Percentiles rank a stretch among this genome's conserved stretches.
phyloP scores from a whole-genome alignment of 2,797 vertebrate species.

The Spinus pinus region DNA sequence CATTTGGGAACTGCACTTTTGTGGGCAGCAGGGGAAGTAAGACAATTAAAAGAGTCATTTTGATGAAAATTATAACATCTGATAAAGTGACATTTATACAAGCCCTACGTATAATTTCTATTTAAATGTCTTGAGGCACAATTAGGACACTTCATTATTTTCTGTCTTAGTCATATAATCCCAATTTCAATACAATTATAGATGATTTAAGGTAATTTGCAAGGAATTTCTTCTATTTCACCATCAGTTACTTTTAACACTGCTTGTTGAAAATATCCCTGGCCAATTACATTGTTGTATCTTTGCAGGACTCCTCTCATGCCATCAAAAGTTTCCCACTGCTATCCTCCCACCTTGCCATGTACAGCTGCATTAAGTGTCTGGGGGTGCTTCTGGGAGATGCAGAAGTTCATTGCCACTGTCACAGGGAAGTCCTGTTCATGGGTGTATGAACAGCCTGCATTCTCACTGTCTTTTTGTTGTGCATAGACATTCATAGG shows the following conservation, averaged over 20 bases:
- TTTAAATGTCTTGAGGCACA: not conserved
- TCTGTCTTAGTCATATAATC: not conserved
- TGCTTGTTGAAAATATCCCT: not conserved
- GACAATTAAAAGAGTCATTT: not conserved
- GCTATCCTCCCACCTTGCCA: not conserved
- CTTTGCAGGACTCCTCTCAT: not conserved
- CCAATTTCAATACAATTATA: not conserved
- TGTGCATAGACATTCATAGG: not conserved
- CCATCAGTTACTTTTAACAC: not conserved
- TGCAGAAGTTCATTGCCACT: not conserved
- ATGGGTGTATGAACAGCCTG: not conserved
- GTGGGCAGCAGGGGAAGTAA: not conserved
- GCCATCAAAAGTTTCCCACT: not conserved
- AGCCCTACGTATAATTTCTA: not conserved
- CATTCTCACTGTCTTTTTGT: not conserved
- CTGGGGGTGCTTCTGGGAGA: not conserved
- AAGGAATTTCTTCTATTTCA: not conserved
- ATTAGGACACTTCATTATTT: not conserved
- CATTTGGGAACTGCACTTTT: not conserved
- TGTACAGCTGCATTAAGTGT: not conserved
- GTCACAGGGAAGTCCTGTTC: not conserved
- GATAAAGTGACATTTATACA: not conserved
- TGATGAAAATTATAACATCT: not conserved
- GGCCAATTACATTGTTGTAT: accelerated
- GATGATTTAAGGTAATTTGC: not conserved